Evolutionary conservation across 2,888 invertebrate species (phyloP).

Genomic region (Sinhomidia bicolor): DNA sequence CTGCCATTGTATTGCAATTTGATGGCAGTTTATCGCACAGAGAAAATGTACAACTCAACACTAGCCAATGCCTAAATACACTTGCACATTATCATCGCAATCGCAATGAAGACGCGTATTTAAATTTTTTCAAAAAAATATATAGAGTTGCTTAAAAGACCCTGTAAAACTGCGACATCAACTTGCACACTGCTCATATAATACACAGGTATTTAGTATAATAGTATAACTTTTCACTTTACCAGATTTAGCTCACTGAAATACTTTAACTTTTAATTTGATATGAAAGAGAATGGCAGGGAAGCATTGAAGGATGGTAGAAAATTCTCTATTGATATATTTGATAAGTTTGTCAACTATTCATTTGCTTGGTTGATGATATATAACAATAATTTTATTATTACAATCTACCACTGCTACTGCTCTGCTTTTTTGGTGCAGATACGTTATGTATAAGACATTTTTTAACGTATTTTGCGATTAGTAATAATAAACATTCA

Average conservation of each 20-base stretch:
- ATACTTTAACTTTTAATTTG: constrained; percentile 22
- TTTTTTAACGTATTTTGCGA: too few relatives aligned
- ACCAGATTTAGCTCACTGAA: background rate
- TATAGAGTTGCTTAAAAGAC: background rate
- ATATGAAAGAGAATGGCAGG: background rate
- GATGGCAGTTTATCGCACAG: constrained; percentile 64
- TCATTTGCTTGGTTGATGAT: background rate
- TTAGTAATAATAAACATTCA: too few relatives aligned
- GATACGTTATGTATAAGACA: too few relatives aligned
- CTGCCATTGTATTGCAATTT: constrained; percentile 70
- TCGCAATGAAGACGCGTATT: background rate
- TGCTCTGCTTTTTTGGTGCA: too few relatives aligned
- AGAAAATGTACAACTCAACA: constrained; percentile 12
- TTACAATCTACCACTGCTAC: background rate
- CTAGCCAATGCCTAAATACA: background rate
- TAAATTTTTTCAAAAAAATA: background rate
- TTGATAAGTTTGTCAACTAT: background rate
- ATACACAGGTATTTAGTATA: too few relatives aligned
- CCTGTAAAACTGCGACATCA: background rate
- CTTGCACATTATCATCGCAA: background rate
- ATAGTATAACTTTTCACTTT: background rate
- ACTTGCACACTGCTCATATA: background rate
- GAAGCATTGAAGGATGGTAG: background rate
- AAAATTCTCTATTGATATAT: background rate
- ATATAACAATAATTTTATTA: background rate